Base-by-base conservation (phyloP, 1,140 invertebrate species). In the Gryon sp. region DNA sequence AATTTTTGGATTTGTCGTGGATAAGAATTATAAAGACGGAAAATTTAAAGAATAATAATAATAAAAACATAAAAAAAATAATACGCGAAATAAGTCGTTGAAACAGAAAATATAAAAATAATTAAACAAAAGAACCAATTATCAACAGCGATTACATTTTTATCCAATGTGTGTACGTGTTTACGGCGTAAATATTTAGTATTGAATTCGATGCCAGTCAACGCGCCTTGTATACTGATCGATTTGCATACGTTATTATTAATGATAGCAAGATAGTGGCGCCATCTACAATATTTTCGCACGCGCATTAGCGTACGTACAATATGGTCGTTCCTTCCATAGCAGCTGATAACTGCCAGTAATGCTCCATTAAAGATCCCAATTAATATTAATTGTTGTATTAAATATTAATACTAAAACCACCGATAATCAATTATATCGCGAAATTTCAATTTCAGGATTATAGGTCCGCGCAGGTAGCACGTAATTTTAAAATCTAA, bases 271-370 rank as follows among this genome's bases (percentile, higher is more conserved):
- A 66, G 40, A 30, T 69, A 76, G 73, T 70, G 36, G 68, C 66
- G 75, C 76, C 62, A 63, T 73, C 63, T 78, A 78, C 57, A 63
- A 69, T 68, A 63, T 73, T 65, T 65, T 52, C 59, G 63, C 69
- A 65, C 52, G 69, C 76, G 76, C 69, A 72, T 69, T 70, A 74
- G 69, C 68, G 75, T 73, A 78, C 62, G 53, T 78, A 78, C 75
- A 78, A 73, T 78, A 78, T 63, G 68, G 68, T 69, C 68, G 75
- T 78, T 78, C 76, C 69, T 78, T 78, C 76, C 76, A 73, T 74
- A 69, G 76, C 69, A 78, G 76, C 76, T 74, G 65, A 78, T 78
- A 78, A 78, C 76, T 78, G 76, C 76, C 76, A 78, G 65, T 69
- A 69, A 74, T 69, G 69, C 69, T 74, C 69, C 65, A 78, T 78